phyloP scores from a whole-genome alignment of 1,140 invertebrate genomes.

The Aporrectodea caliginosa region DNA sequence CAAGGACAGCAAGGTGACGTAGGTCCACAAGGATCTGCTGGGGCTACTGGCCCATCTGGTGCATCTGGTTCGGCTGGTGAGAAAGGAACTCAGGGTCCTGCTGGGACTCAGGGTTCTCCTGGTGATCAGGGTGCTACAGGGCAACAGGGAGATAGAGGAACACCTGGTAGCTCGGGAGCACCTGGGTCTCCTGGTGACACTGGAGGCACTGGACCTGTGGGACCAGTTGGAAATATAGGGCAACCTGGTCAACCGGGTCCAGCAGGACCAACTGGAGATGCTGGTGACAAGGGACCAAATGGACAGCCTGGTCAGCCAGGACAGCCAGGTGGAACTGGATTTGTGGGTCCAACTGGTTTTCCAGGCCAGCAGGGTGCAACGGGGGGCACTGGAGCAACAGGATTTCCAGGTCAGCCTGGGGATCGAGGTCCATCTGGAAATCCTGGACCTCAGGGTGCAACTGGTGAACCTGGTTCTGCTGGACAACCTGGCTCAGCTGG shows the following conservation, averaged over 20 bases:
- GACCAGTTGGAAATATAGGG: conserved; percentile 14
- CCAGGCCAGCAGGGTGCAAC: conserved; percentile 13
- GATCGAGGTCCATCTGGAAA: conserved; percentile 21
- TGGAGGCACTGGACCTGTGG: conserved; percentile 7
- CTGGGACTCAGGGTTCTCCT: conserved; percentile 46
- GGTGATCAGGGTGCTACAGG: conserved; percentile 46
- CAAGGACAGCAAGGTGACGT: conserved; percentile 33
- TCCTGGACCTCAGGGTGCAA: conserved; percentile 26
- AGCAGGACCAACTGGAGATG: background rate
- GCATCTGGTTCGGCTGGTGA: conserved; percentile 36
- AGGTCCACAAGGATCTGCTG: conserved; percentile 46
- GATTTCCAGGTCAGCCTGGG: conserved; percentile 19
- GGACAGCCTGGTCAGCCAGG: conserved; percentile 25
- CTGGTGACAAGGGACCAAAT: conserved; percentile 12
- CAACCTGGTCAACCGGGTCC: conserved; percentile 12
- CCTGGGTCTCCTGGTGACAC: background rate
- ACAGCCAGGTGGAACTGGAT: conserved; percentile 23
- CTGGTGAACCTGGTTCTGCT: conserved; percentile 53
- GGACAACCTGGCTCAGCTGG: conserved; percentile 53
- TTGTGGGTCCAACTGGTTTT: conserved; percentile 12
- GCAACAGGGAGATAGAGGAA: conserved; percentile 34
- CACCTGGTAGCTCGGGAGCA: conserved; percentile 8
- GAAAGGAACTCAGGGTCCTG: conserved; percentile 2
- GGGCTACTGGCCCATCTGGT: conserved; percentile 31
- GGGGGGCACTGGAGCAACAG: conserved; percentile 11